These are phyloP conservation scores for Vireo griseus DNA, from an alignment of 2,797 vertebrate species.

Conservation along the genomic window DNA sequence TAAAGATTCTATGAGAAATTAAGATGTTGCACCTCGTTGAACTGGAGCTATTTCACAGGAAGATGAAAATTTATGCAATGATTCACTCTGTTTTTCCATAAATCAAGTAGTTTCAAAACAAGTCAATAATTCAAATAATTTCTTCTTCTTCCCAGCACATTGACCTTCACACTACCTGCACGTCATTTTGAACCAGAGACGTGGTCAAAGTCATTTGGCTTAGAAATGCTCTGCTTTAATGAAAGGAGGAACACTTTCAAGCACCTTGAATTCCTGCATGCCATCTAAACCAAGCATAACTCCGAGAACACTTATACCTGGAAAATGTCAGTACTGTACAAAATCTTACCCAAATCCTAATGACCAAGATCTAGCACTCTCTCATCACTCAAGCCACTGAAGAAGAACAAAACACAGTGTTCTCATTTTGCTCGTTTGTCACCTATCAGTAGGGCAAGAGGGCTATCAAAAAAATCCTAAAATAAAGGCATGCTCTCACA, in stretches of 20 bases:
- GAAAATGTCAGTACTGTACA: neutral
- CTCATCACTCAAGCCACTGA: neutral
- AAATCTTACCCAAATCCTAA: neutral
- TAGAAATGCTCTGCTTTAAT: neutral
- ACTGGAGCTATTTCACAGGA: neutral
- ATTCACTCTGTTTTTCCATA: neutral
- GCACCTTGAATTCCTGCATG: neutral
- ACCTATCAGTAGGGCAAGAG: neutral
- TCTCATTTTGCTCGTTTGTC: neutral
- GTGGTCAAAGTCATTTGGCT: neutral
- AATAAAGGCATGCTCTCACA: neutral
- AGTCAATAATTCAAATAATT: neutral
- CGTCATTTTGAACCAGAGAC: neutral
- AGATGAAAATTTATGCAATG: neutral
- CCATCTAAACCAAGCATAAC: neutral
- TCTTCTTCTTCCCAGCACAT: accelerated
- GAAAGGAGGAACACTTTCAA: neutral
- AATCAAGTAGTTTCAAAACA: neutral
- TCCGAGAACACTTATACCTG: neutral
- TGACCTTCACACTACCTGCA: neutral
- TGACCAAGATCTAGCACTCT: neutral
- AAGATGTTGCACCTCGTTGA: neutral
- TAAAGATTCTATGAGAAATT: neutral
- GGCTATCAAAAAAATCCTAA: neutral
- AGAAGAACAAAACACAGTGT: neutral